Conservation (phyloP, 2,888 invertebrate species). For the Cantharis flavilabris region DNA sequence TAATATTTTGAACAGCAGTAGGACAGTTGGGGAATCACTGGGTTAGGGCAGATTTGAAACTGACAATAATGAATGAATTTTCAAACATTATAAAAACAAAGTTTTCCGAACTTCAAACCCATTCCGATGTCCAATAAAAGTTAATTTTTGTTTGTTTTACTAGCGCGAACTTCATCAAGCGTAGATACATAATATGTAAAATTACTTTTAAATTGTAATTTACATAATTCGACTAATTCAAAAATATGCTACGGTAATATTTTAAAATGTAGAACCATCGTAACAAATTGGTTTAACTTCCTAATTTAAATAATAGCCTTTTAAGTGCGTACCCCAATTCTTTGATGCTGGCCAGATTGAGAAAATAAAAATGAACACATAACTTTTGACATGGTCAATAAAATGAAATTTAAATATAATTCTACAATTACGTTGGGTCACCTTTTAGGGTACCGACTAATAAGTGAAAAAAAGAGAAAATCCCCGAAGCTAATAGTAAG, state of each 20-base stretch:
- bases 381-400: background rate
- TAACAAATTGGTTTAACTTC: background rate
- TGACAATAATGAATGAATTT: too few relatives aligned
- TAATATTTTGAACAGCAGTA: too few relatives aligned
- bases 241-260: background rate
- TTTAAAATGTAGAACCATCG: background rate
- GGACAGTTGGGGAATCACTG: too few relatives aligned
- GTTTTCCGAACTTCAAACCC: background rate
- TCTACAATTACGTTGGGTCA: background rate
- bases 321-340: background rate
- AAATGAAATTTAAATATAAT: background rate
- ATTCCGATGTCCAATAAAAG: background rate
- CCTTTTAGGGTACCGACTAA: background rate
- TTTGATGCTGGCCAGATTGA: background rate
- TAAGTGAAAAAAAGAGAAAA: background rate
- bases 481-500: background rate
- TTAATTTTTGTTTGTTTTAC: background rate
- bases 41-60: too few relatives aligned
- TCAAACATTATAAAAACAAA: too few relatives aligned
- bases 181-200: background rate
- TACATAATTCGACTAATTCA: background rate
- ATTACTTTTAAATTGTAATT: background rate
- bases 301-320: background rate
- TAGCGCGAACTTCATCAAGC: background rate
- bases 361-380: background rate